phyloP scores from a whole-genome alignment of 2,113 vertebrate species.

The Empidonax alnorum region DNA sequence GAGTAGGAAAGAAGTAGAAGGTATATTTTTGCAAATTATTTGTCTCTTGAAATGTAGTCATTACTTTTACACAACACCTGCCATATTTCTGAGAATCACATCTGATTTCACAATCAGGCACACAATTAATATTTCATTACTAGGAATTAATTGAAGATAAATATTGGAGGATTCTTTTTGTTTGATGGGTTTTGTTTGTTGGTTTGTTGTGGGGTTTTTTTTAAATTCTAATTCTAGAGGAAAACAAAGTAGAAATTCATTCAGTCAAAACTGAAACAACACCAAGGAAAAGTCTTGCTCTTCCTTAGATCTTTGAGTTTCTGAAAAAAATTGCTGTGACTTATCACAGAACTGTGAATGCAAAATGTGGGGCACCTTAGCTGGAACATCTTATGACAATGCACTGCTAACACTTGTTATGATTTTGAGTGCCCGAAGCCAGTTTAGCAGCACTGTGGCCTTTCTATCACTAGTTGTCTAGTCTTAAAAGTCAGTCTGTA shows the following conservation, averaged over 20 bases:
- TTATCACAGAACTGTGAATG: not conserved
- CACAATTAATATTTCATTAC: not conserved
- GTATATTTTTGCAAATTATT: not conserved
- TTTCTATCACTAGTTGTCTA: not conserved
- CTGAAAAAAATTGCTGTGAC: not conserved
- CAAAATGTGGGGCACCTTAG: not conserved
- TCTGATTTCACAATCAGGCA: not conserved
- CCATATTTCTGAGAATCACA: not conserved
- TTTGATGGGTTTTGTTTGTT: not conserved
- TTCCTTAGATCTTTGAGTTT: not conserved
- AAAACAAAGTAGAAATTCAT: not conserved
- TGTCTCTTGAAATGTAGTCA: not conserved
- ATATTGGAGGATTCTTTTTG: not conserved
- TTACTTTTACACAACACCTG: not conserved
- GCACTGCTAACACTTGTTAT: not conserved
- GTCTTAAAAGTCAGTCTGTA: not conserved
- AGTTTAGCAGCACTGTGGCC: not conserved
- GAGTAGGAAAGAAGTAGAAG: not conserved
- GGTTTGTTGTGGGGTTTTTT: rapidly evolving
- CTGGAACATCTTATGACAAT: not conserved
- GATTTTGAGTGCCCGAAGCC: not conserved
- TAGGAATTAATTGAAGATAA: not conserved
- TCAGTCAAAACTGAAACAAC: not conserved
- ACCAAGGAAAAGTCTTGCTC: not conserved
- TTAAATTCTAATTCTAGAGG: not conserved